Evolutionary conservation across 2,888 invertebrate species (phyloP), one percentile per base, ranked within the genome.

Genomic region (Xestia c-nigrum): DNA sequence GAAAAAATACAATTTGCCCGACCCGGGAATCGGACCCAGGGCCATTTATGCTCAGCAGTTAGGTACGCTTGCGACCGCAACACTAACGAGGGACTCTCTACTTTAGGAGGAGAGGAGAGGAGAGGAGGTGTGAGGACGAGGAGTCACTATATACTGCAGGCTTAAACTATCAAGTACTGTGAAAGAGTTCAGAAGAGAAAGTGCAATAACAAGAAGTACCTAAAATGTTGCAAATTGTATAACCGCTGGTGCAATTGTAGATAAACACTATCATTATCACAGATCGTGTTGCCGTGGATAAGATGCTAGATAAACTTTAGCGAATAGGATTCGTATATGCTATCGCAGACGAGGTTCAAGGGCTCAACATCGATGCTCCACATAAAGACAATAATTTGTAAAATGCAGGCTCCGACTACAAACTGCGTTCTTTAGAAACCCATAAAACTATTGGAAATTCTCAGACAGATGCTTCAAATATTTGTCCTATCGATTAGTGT

Each of bases 401-500:
- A 66, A 66, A 63, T 43, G 21, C 69, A 46, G 47, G 10, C 7
- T 19, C 12, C 12, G 50, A n/a, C 14, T 2, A 68, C 0, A 12
- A 57, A 76, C 65, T 59, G 38, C 65, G 47, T 66, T 70, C 46
- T 55, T 47, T 3, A 4, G 14, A 68, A 74, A 7, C 16, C 21
- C 67, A 10, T n/a, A n/a, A 38, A 12, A 24, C 14, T 66, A 68
- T 55, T 59, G n/a, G 38, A 57, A 61, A 61, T 52, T 61, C 47
- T 50, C n/a, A 55, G 31, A 65, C 38, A 68, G n/a, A 24, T 12
- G 61, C 7, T 71, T 24, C 21, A 55, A 68, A 74, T 43, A 59
- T 74, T 40, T 40, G 46, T 68, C 38, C 40, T 38, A 70, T 24
- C 61, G 43, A 63, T 63, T 63, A 63, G 10, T 77, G 69, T 59